Evolutionary conservation across 2,888 invertebrate species (phyloP), one percentile per base, ranked within the genome.

Genomic region (Acheta domesticus): DNA sequence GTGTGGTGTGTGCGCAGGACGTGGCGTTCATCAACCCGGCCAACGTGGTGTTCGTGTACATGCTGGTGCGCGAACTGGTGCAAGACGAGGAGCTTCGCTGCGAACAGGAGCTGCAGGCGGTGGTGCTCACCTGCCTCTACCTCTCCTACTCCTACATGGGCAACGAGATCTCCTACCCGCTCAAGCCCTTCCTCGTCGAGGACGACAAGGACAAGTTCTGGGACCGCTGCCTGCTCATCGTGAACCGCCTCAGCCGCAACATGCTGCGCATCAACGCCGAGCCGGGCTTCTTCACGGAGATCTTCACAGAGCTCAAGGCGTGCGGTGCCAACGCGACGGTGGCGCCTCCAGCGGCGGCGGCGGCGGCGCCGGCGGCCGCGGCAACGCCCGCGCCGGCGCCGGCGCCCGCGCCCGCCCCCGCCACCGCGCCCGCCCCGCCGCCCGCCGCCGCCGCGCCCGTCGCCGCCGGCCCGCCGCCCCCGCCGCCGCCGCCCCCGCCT

Each of bases 61-160:
- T 99, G 96, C 90, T 99, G 85, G 95, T 99, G 77, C 92, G 97
- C 21, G 98, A 98, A 86, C 90, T 98, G 84, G 95, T 97, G 62
- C 93, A 95, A 86, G 91, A 91, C 82, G 96, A 96, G 85, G 91
- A 93, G 84, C 93, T 96, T 86, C 93, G 92, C 85, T 92, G 93
- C 79, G 96, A 97, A 84, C 92, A 93, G 84, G 94, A 95, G 84
- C 91, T 98, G 50, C 98, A 98, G 87, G 96, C 96, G 49, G 94
- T 96, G 81, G 98, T 99, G 77, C 91, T 99, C 83, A 99, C 99
- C 84, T 99, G 99, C 89, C 93, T 99, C 84, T 99, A 99, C 89
- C 91, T 99, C 84, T 96, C 97, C 84, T 99, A 99, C 90, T 97
- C 98, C 77, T 99, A 99, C 90, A 99, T 99, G 99, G 99, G 99